Base-by-base conservation (phyloP, 2,888 invertebrate genomes). In the Oxystoma pomonae region DNA sequence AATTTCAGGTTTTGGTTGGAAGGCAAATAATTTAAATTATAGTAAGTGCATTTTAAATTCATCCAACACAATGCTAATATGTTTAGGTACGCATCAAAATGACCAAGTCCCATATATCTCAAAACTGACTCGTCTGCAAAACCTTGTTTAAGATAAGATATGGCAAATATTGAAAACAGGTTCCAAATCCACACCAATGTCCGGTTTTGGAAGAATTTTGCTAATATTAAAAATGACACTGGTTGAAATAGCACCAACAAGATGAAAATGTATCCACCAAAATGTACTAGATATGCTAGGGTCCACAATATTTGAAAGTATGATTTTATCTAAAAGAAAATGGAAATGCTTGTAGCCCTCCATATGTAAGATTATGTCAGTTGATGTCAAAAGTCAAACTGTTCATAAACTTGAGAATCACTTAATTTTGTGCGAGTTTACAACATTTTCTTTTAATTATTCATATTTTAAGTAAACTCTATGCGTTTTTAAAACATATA, bases 41-140 rank as follows among this genome's bases (percentile, higher is more conserved):
- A 92, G 77, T 93, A 92, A 51, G 92, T 86, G 71, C 92, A 90
- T 73, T 90, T 86, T 70, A 89, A 81, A 77, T 87, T 87, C 74
- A 86, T 87, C 92, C 91, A 93, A 66, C 87, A 88, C 69, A 86
- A 76, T 50, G 83, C 80, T 65, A 84, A 81, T 63, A 85, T 80
- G 59, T 86, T 73, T 67, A 88, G 75, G 74, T 84, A 83, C 60
- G 81, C 73, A 55, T 76, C 73, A 70, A 78, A 78, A n/a, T 74
- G 81, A 68, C 79, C 78, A 67, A 80, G 77, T 62, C 80, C 78
- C 57, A 67, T 60, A 12, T 63, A 20, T 19, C 69, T 35, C 55
- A 69, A 60, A 61, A 69, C 65, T 20, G 70, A 50, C 63, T 73
- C 70, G 63, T 64, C 65, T 51, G 67, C 56, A 60, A 61, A 62